Base-by-base conservation (phyloP, 2,888 invertebrate species). In the Lomographa bimaculata region DNA sequence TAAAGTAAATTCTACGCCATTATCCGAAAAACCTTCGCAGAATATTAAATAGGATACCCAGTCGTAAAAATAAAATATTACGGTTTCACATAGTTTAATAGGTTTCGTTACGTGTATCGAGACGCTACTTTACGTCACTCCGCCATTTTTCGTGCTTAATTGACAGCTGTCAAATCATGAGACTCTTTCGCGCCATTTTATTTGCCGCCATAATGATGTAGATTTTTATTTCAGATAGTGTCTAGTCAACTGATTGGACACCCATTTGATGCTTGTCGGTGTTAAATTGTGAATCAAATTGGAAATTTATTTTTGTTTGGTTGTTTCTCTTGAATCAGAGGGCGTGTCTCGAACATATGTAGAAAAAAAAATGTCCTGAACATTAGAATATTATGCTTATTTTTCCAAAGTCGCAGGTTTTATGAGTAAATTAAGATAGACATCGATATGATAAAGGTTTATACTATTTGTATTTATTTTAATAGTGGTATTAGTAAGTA, bases 91-190 rank as follows among this genome's bases (percentile, higher is more conserved):
- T n/a, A n/a, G n/a, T 46, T 41, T 48, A 50, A 50, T 51, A 45
- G 50, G 35, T 39, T 38, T 32, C 43, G 45, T 57, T 57, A 53
- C 56, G 53, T 48, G 53, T 62, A 51, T 67, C 57, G 59, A 62
- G 65, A 59, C 70, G 63, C 67, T 72, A 59, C 74, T 71, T 75
- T 42, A 44, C 49, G 47, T 81, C 78, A 77, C 58, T 42, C 49
- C 49, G 46, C 46, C 57, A 60, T 68, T 37, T 64, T 64, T 55
- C 64, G 60, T 63, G 52, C 48, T 64, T 86, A 89, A 89, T 89
- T 89, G 87, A 89, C 87, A 89, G 79, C 75, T 87, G 86, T 87
- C 87, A 87, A 80, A 82, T 68, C 57, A 65, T 52, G 57, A 44
- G 56, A 61, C 62, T 62, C 65, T 72, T 79, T 82, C 81, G 77